A percentile compares a stretch with the other conserved stretches of the same genome.
Conservation (phyloP, 35 echinoderm and acorn worm genomes). For the Hemicentrotus pulcherrimus region DNA sequence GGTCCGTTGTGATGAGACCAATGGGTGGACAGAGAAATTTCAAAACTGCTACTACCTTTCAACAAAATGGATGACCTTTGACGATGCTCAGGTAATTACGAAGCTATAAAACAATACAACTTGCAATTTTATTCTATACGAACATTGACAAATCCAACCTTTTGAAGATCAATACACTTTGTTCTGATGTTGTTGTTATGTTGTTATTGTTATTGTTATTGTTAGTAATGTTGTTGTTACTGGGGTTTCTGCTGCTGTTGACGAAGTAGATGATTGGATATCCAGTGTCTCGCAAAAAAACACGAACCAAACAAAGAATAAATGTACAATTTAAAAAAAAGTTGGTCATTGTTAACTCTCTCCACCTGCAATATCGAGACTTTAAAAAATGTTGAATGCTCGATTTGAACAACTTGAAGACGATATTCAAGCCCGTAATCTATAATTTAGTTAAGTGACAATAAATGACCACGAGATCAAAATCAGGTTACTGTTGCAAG, state of each 20-base stretch:
- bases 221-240: neutral
- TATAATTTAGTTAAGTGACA: too few species aligned
- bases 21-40: neutral
- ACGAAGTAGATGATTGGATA: neutral
- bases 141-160: neutral
- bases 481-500: too few species aligned
- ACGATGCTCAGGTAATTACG: slow-evolving; percentile 1
- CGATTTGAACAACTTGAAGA: too few species aligned
- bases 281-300: neutral
- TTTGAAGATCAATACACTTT: neutral
- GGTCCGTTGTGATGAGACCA: neutral
- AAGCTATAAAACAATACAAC: neutral
- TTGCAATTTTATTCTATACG: neutral
- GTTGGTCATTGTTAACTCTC: too few species aligned
- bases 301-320: neutral
- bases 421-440: too few species aligned
- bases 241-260: neutral
- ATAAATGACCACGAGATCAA: too few species aligned
- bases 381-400: too few species aligned
- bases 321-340: too few species aligned
- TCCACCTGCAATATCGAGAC: too few species aligned
- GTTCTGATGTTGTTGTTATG: neutral
- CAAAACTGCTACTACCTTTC: neutral
- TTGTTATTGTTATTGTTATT: neutral
- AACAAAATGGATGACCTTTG: neutral